Base-by-base conservation (phyloP, 2,113 vertebrate species). In the Eidolon helvum region DNA sequence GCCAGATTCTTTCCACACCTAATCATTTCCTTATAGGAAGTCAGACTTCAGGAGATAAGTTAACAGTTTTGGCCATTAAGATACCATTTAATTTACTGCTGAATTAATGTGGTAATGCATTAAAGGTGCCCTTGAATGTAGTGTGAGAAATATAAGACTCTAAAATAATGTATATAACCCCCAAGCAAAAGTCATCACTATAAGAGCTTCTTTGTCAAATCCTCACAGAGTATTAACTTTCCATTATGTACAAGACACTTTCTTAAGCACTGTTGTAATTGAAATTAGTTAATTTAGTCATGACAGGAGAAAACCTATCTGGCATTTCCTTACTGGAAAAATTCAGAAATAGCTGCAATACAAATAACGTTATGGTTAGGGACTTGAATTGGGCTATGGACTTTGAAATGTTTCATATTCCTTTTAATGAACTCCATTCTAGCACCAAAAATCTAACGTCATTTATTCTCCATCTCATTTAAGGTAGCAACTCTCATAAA, bases 361-460 rank as follows among this genome's bases (percentile, higher is more conserved):
- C 30, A 83, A 71, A 90, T 65, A 26, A 22, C 43, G 45, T 69
- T 71, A 71, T 22, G 10, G 15, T 59, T 74, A 74, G 24, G 55
- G 35, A 22, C 53, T 68, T 68, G 6, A 10, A 71, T 59, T 87
- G 33, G 2, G 5, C 61, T 92, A 22, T 72, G 28, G 59, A 19
- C 18, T 90, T 86, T 86, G 35, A 90, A 92, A 65, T 90, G 19
- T 66, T 93, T 78, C 33, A n/a, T 43, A 77, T 87, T 90, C 8
- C 10, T 74, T 38, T 68, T 87, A 90, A 57, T 59, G 18, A 5
- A 57, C 11, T 65, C 14, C n/a, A 83, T 68, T 90, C 38, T 72
- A 30, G 38, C 11, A 82, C 8, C 12, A 72, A 95, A 86, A 55
- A 30, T 48, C 2, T 0, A 90, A 21, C 10, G 40, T 50, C 10